Conservation (phyloP, 2,113 vertebrate species). For the Anser cygnoides region DNA sequence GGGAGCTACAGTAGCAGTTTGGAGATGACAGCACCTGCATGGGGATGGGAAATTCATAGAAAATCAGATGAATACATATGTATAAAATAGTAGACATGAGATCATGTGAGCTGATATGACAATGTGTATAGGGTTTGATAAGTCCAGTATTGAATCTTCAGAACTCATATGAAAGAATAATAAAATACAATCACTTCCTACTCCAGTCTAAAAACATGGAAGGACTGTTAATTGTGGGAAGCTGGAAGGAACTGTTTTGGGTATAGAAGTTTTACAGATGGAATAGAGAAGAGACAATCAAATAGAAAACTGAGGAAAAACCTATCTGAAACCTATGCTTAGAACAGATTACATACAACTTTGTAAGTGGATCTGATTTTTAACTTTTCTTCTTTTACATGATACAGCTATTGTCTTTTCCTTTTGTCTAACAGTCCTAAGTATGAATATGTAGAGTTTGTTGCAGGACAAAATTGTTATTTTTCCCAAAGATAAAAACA, state of each 20-base stretch:
- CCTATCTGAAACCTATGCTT: not conserved
- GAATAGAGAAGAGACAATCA: not conserved
- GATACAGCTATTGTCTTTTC: not conserved
- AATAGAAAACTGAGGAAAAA: not conserved
- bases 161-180: not conserved
- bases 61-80: not conserved
- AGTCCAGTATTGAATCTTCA: not conserved
- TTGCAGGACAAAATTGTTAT: not conserved
- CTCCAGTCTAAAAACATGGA: not conserved
- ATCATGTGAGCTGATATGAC: not conserved
- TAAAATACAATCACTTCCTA: not conserved
- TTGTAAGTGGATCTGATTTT: not conserved
- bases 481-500: not conserved
- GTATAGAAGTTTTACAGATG: not conserved
- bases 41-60: not conserved
- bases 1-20: not conserved
- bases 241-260: not conserved
- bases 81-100: not conserved
- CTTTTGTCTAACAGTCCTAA: not conserved
- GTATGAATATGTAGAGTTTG: not conserved
- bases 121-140: not conserved
- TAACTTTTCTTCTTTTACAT: not conserved
- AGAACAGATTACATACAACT: not conserved
- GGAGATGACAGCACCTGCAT: not conserved
- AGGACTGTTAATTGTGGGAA: not conserved